Conservation (phyloP, 2,113 vertebrate species). For the Oxyruncus cristatus region DNA sequence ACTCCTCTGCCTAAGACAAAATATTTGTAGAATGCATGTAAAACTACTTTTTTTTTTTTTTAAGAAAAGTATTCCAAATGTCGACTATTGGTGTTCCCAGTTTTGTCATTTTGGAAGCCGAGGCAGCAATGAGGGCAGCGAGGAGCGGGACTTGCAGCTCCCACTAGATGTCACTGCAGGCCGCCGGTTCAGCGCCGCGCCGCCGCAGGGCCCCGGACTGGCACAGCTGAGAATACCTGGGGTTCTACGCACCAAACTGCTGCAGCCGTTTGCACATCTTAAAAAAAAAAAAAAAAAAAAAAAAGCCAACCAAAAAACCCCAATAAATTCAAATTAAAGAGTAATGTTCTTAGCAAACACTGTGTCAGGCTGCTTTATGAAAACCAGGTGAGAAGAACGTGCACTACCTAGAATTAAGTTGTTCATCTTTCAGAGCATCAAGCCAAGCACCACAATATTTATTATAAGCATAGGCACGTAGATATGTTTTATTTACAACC, state of each 20-base stretch:
- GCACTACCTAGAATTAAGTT: neutral
- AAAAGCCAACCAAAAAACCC: neutral
- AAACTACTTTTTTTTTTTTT: neutral
- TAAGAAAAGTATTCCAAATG: neutral
- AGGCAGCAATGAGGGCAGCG: neutral
- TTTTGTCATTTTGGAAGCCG: neutral
- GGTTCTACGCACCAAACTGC: constrained; percentile 65
- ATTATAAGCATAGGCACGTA: fast-evolving
- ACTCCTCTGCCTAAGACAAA: neutral
- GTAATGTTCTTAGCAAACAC: constrained; percentile 57
- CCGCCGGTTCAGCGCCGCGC: neutral
- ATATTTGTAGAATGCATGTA: constrained; percentile 9
- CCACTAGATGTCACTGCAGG: constrained; percentile 76
- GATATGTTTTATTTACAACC: neutral
- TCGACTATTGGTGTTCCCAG: neutral
- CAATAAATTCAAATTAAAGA: constrained; percentile 68
- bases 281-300: neutral
- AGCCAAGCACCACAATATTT: neutral
- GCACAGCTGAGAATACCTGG: constrained; percentile 64
- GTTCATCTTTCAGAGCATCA: neutral
- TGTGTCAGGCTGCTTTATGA: constrained; percentile 35
- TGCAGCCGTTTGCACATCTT: constrained; percentile 63
- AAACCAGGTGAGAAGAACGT: constrained; percentile 22
- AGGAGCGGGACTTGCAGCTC: neutral
- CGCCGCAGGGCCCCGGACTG: constrained; percentile 39